phyloP scores from a whole-genome alignment of 1,140 invertebrate genomes.

The Batillaria attramentaria region DNA sequence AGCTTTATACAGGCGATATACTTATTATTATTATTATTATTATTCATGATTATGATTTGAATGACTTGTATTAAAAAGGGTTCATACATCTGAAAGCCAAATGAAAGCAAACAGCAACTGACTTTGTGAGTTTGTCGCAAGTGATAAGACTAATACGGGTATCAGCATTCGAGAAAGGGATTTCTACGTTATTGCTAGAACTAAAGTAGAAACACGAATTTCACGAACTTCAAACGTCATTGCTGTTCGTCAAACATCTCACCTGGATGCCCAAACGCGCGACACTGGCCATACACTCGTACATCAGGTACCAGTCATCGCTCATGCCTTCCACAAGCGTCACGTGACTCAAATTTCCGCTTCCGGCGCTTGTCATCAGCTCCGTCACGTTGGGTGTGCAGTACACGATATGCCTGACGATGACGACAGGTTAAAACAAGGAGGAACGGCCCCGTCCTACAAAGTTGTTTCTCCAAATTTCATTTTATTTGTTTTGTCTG shows the following conservation, averaged over 20 bases:
- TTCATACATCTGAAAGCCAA: no score
- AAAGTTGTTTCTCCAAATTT: no score
- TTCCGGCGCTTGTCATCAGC: neutral
- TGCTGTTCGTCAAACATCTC: neutral
- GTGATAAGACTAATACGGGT: no score
- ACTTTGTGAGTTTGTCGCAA: no score
- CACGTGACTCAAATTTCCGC: neutral
- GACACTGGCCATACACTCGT: conserved; percentile 25
- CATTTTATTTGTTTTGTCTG: no score
- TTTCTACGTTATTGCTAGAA: neutral
- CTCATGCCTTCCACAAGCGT: conserved; percentile 20
- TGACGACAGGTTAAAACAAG: neutral
- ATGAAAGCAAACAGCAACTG: no score
- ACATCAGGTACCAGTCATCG: conserved; percentile 24
- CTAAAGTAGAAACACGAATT: neutral
- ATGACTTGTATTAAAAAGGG: no score
- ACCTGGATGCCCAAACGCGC: conserved; percentile 22
- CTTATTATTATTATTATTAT: no score
- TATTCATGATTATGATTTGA: no score
- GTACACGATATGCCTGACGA: conserved; percentile 2
- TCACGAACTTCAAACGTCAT: neutral
- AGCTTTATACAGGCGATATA: no score
- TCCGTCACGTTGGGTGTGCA: neutral
- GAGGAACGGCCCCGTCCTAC: no score
- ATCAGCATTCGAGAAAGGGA: no score